These are phyloP conservation scores for Scomberomorus guttatus DNA, from an alignment of 2,797 vertebrate genomes.

Conservation along the genomic window DNA sequence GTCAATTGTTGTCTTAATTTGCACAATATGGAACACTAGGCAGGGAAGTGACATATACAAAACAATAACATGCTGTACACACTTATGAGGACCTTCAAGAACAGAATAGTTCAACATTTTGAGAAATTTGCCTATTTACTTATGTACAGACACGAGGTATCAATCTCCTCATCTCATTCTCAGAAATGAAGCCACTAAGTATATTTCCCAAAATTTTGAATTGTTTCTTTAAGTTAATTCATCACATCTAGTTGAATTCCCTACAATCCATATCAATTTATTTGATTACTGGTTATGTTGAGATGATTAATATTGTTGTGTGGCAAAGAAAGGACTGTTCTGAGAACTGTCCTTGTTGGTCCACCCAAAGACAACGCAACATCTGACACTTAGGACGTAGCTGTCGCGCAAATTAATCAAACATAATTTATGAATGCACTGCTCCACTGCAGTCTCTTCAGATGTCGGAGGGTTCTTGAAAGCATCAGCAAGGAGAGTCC, in stretches of 20 bases:
- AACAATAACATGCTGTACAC: not conserved
- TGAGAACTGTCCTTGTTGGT: too few species aligned
- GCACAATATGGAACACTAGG: constrained; percentile 25
- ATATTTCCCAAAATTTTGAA: too few species aligned
- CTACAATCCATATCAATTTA: not conserved
- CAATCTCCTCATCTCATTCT: not conserved
- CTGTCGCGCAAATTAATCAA: too few species aligned
- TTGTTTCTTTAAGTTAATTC: not conserved
- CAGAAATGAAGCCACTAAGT: not conserved
- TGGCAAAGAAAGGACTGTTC: not conserved
- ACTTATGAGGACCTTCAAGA: not conserved
- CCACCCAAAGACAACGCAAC: not conserved
- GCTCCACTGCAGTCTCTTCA: not conserved
- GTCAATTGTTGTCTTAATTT: constrained; percentile 50
- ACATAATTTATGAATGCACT: not conserved
- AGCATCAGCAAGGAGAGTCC: not conserved
- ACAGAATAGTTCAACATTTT: too few species aligned
- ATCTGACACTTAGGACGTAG: too few species aligned
- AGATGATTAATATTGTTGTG: not conserved
- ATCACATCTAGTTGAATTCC: not conserved
- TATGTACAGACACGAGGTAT: not conserved
- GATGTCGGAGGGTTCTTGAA: not conserved
- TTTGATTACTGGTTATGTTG: not conserved
- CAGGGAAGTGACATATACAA: constrained; percentile 8
- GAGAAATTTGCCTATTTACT: too few species aligned